These are phyloP conservation scores for Xenotilapia flavipinnis DNA, from an alignment of 2,113 vertebrate species.

Conservation along the genomic window DNA sequence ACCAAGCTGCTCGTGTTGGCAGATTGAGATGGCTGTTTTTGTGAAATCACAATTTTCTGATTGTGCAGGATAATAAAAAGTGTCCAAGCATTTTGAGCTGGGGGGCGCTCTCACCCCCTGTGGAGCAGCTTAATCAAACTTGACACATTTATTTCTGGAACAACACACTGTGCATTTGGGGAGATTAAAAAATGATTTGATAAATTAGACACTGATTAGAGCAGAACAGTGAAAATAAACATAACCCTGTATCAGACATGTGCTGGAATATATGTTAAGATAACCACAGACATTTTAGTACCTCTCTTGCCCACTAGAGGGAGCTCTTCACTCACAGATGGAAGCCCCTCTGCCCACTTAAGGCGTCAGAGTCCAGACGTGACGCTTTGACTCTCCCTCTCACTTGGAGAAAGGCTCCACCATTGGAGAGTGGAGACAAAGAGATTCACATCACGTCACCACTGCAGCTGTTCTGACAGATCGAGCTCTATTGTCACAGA, in stretches of 20 bases:
- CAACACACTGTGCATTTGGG: background rate
- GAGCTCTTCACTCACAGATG: background rate
- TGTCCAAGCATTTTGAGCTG: background rate
- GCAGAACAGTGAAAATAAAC: background rate
- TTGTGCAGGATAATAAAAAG: background rate
- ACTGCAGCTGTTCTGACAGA: conserved; percentile 17
- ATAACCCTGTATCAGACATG: background rate
- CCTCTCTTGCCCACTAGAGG: conserved; percentile 17
- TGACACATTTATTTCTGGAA: background rate
- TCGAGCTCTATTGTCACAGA: background rate
- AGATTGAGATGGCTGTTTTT: background rate
- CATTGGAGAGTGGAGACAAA: background rate
- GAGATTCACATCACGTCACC: conserved; percentile 34
- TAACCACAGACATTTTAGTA: background rate
- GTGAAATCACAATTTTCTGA: background rate
- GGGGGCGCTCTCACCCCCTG: background rate
- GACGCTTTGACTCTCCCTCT: background rate
- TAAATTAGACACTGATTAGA: background rate
- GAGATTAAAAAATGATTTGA: background rate
- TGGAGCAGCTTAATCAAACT: background rate
- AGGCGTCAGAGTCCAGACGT: background rate
- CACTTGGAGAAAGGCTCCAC: background rate
- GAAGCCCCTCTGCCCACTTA: background rate
- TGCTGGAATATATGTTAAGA: background rate
- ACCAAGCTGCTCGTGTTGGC: background rate